Evolutionary conservation across 1,140 invertebrate genomes (phyloP), one percentile per base, ranked within the genome.

Genomic region (Agraylea sexmaculata): DNA sequence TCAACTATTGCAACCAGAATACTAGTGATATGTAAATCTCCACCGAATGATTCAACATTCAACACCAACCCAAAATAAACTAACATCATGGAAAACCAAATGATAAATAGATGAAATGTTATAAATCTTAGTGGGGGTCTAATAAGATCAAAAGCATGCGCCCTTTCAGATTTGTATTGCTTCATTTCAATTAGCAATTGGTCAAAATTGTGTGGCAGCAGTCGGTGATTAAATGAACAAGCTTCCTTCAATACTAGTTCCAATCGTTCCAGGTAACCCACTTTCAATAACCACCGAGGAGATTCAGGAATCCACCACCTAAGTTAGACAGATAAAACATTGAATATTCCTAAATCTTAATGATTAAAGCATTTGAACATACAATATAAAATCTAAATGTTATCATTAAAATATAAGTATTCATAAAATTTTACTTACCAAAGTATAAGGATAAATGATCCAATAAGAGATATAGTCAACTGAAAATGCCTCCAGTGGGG

Each of bases 281-380:
- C 73, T 17, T 80, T 77, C 19, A 88, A 57, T 15, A 89, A 60
- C 86, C 86, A 90, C 46, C 84, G 69, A 8, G 86, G 84, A 3
- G 85, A 88, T 71, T 89, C 85, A 2, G 85, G 85, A 16, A 88
- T 60, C 13, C 87, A 64, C 66, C 80, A 82, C 71, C 73, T 79
- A 51, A 33, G 59, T 4, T 34, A n/a, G 23, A 3, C 33, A 36
- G n/a, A n/a, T n/a, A n/a, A n/a, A n/a, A n/a, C n/a, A n/a, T n/a
- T n/a, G n/a, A n/a, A n/a, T n/a, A n/a, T n/a, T n/a, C n/a, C n/a
- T n/a, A n/a, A n/a, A n/a, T n/a, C n/a, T n/a, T n/a, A n/a, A n/a
- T n/a, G n/a, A n/a, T n/a, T n/a, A n/a, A n/a, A n/a, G n/a, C n/a
- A n/a, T n/a, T n/a, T n/a, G n/a, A n/a, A n/a, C n/a, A n/a, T n/a